phyloP scores from a whole-genome alignment of 2,888 invertebrate species.

The Nephrotoma flavescens region DNA sequence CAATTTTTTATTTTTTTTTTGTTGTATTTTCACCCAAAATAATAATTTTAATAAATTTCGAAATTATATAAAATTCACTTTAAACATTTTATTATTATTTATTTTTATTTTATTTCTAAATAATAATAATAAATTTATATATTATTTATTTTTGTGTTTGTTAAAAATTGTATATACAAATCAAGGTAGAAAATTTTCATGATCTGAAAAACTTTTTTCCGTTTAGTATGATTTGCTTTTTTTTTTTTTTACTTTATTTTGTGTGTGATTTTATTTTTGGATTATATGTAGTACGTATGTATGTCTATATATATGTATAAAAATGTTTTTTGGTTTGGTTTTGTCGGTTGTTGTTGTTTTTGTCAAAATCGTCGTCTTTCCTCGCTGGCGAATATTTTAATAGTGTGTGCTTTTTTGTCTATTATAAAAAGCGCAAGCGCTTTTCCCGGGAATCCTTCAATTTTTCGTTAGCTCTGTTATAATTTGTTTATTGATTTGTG shows the following conservation, averaged over 20 bases:
- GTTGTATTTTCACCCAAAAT: not conserved
- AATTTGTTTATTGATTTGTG: constrained; percentile 10
- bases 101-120: not conserved
- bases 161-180: not conserved
- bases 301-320: not conserved
- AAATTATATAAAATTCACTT: not conserved
- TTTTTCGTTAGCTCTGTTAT: constrained; percentile 6
- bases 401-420: not conserved
- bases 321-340: not conserved
- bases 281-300: not conserved
- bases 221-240: not conserved
- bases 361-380: not conserved
- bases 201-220: not conserved
- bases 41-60: not conserved
- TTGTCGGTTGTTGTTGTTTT: not conserved
- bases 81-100: not conserved
- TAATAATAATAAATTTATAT: not conserved
- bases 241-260: not conserved
- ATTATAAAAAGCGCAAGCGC: constrained; percentile 27
- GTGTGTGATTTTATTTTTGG: not conserved
- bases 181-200: not conserved
- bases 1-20: not conserved
- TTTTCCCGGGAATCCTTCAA: constrained; percentile 29
- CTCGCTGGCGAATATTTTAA: not conserved
- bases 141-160: not conserved